Evolutionary conservation across 2,113 vertebrate genomes (phyloP).

Genomic region (Hippoglossus stenolepis): DNA sequence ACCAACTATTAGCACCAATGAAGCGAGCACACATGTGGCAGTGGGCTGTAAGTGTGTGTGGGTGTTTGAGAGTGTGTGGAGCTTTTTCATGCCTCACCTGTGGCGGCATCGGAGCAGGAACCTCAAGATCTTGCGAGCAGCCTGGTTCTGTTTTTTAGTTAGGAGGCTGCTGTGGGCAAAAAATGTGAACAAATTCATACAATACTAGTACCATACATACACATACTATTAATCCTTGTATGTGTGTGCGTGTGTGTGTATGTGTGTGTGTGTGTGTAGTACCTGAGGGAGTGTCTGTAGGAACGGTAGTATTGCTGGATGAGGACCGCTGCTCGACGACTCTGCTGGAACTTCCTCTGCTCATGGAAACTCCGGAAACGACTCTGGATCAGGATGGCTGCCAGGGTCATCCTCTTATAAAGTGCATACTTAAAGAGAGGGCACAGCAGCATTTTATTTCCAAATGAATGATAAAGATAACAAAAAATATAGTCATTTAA

Average conservation of each 20-base stretch:
- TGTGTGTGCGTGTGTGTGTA: slow-evolving; percentile 58
- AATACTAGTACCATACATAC: slow-evolving; percentile 63
- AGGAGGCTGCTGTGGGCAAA: slow-evolving; percentile 90
- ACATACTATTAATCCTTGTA: neutral
- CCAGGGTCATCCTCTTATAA: slow-evolving; percentile 99
- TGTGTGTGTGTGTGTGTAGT: slow-evolving; percentile 64
- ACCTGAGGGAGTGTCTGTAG: slow-evolving; percentile 92
- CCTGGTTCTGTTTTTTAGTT: slow-evolving; percentile 99
- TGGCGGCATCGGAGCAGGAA: slow-evolving; percentile 99
- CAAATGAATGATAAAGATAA: neutral
- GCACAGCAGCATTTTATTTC: neutral
- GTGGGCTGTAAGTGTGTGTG: slow-evolving; percentile 56
- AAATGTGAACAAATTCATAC: slow-evolving; percentile 1
- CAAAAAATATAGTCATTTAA: neutral
- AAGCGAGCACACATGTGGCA: slow-evolving; percentile 46
- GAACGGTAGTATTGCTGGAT: slow-evolving; percentile 99
- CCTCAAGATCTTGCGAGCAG: slow-evolving; percentile 98
- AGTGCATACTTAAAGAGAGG: slow-evolving; percentile 93
- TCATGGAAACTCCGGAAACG: slow-evolving; percentile 99
- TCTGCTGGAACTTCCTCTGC: slow-evolving; percentile 97
- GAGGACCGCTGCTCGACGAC: slow-evolving; percentile 94
- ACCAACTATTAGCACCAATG: slow-evolving; percentile 95
- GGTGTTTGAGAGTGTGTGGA: neutral
- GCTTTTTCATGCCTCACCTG: slow-evolving; percentile 84
- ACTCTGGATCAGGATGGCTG: slow-evolving; percentile 99